These are phyloP conservation scores for Anastrepha ludens DNA, from an alignment of 1,140 invertebrate species.

Conservation along the genomic window DNA sequence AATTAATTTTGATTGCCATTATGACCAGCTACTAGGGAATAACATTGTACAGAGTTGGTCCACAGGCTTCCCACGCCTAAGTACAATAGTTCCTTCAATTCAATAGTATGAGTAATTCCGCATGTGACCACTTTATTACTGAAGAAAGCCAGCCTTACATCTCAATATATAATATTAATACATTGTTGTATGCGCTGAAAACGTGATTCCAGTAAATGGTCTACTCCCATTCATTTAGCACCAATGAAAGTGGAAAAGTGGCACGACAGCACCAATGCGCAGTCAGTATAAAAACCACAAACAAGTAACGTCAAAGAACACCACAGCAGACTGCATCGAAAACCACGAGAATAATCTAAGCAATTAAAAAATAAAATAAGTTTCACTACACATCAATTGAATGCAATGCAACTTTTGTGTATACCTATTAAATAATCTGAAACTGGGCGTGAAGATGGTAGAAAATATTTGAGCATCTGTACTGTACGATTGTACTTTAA, in stretches of 20 bases:
- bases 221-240: conserved; percentile 26
- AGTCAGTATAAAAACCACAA: neutral
- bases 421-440: neutral
- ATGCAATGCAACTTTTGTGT: neutral
- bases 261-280: conserved; percentile 29
- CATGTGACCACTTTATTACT: neutral
- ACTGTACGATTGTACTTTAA: neutral
- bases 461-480: neutral
- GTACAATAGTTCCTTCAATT: neutral
- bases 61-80: neutral
- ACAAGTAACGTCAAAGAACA: too few relatives aligned
- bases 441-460: neutral
- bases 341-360: too few relatives aligned
- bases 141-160: neutral
- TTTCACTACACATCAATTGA: neutral
- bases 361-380: neutral
- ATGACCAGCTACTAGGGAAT: too few relatives aligned
- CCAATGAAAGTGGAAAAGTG: conserved; percentile 38
- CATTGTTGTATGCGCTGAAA: conserved; percentile 18
- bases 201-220: neutral
- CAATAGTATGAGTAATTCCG: neutral
- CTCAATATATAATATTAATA: neutral
- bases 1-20: too few relatives aligned
- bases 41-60: neutral
- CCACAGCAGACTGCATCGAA: too few relatives aligned